Evolutionary conservation across 2,113 vertebrate species (phyloP), one percentile per base, ranked within the genome.

Genomic region (Xyrauchen texanus): DNA sequence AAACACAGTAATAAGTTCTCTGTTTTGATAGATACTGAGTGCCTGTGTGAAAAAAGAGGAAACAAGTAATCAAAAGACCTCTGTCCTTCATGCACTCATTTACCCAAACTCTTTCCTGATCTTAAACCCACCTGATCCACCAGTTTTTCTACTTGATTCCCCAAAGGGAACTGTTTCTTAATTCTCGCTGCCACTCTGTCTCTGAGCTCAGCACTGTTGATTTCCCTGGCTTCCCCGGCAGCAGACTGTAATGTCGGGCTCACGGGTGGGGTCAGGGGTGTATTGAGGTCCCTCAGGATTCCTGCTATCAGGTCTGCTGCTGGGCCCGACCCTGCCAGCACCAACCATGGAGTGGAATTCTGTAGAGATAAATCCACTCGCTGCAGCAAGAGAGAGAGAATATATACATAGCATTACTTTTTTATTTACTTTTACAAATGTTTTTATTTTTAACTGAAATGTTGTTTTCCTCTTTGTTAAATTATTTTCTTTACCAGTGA

Each of bases 301-400:
- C 94, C 93, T 0, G 89, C 87, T 84, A 96, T 86, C 62, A 94
- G 90, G 82, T 96, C 95, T 0, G 95, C 94, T 1, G 93, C 93
- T 0, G 92, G 92, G 52, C 95, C 95, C 0, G 95, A 94, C 9
- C 94, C 93, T 0, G 89, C 89, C 58, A 96, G 88, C 21, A 96
- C 85, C 69, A 96, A 84, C 89, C 95, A 96, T 52, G 95, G 95
- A 0, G 89, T 94, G 42, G 85, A 75, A 52, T 90, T 92, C 67
- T 81, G 86, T 21, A 94, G 91, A 44, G 95, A 95, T 0, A 87
- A 72, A 12, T 94, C 92, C 55, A 96, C 82, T 57, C 91, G 90
- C 95, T 96, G 61, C 9, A 64, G 5, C 73, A 58, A 1, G 57
- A 66, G 21, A 34, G 21, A 34, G 21, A 34, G 21, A 34, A 34